Conservation (phyloP, 2,888 invertebrate genomes). For the Heliconius cydno region DNA sequence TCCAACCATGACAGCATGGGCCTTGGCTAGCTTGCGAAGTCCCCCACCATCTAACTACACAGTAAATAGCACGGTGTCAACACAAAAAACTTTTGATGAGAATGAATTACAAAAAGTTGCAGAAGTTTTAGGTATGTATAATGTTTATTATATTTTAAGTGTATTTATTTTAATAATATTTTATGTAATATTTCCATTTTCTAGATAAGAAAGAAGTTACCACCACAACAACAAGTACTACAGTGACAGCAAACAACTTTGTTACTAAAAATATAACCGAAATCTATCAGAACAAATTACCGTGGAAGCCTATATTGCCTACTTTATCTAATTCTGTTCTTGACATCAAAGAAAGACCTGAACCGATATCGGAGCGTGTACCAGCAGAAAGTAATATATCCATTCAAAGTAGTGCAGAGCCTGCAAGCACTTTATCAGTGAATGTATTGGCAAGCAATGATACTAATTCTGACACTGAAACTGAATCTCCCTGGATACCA, state of each 20-base stretch:
- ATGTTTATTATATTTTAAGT: background rate
- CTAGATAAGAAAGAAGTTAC: slow-evolving; percentile 66
- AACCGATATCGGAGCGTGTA: slow-evolving; percentile 63
- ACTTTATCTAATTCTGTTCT: slow-evolving; percentile 53
- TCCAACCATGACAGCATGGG: slow-evolving; percentile 80
- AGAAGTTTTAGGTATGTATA: slow-evolving; percentile 65
- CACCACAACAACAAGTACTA: slow-evolving; percentile 56
- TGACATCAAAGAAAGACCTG: slow-evolving; percentile 54
- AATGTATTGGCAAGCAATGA: slow-evolving; percentile 33
- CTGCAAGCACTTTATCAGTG: slow-evolving; percentile 54
- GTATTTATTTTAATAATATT: background rate
- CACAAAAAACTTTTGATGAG: slow-evolving; percentile 67
- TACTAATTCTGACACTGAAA: slow-evolving; percentile 42
- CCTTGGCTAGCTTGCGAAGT: slow-evolving; percentile 75
- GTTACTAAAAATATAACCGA: slow-evolving; percentile 64
- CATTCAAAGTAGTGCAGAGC: slow-evolving; percentile 62
- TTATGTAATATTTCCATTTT: slow-evolving; percentile 5
- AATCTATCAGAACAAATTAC: slow-evolving; percentile 64
- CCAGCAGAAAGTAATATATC: slow-evolving; percentile 71
- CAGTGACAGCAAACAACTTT: slow-evolving; percentile 61
- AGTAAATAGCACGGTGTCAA: slow-evolving; percentile 58
- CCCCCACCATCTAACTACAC: slow-evolving; percentile 63
- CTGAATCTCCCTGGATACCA: slow-evolving; percentile 62
- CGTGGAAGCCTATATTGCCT: slow-evolving; percentile 61
- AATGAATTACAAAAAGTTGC: slow-evolving; percentile 77